These are phyloP conservation scores for Nasua narica DNA, from an alignment of 2,797 vertebrate species.

Conservation along the genomic window DNA sequence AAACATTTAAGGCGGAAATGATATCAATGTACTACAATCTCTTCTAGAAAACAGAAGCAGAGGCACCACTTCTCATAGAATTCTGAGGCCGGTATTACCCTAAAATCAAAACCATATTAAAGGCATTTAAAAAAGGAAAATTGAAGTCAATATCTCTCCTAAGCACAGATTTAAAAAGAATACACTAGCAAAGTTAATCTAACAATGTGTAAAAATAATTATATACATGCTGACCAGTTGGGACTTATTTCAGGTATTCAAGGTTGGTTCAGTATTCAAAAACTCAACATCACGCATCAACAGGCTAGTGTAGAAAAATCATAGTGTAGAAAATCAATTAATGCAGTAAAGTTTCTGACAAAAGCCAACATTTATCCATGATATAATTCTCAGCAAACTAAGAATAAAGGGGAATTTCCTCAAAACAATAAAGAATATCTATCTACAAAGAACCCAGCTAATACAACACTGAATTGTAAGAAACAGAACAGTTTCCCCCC, in stretches of 20 bases:
- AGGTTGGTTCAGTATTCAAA: not conserved
- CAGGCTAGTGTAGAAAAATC: not conserved
- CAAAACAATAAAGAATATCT: not conserved
- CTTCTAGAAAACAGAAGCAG: conserved; percentile 9
- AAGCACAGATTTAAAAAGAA: not conserved
- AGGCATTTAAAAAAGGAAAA: not conserved
- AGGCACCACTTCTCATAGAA: not conserved
- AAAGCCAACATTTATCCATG: not conserved
- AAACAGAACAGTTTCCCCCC: not conserved
- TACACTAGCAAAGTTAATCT: not conserved
- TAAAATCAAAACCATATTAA: not conserved
- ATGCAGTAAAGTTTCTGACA: not conserved
- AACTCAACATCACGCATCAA: not conserved
- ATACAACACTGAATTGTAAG: not conserved
- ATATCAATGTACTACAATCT: not conserved
- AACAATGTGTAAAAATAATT: not conserved
- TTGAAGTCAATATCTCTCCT: not conserved
- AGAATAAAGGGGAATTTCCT: not conserved
- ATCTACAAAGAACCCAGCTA: not conserved
- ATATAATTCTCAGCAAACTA: not conserved
- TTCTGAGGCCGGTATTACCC: not conserved
- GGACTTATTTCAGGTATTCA: not conserved
- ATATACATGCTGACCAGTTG: not conserved
- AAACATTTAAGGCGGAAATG: not conserved
- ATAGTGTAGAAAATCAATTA: not conserved